A percentile compares a stretch with the other conserved stretches of the same genome.
Conservation (phyloP, 2,888 invertebrate species). For the Odontocerum albicorne region DNA sequence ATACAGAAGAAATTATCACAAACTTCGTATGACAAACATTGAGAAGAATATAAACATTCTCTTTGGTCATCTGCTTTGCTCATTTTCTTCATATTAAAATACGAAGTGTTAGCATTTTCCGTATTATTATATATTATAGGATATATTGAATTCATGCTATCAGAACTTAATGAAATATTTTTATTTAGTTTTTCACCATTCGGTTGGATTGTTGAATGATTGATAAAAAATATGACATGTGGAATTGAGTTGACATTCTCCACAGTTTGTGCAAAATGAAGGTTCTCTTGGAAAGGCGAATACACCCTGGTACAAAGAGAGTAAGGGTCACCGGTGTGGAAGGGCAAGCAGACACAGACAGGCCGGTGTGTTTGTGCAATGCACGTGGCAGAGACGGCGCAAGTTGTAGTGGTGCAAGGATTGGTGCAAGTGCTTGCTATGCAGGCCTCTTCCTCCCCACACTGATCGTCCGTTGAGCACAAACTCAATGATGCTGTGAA, state of each 20-base stretch:
- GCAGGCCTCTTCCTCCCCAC: conserved; percentile 83
- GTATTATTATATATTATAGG: too few species aligned
- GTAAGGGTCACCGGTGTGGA: conserved; percentile 9
- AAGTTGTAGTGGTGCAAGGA: conserved; percentile 69
- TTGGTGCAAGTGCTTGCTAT: conserved; percentile 82
- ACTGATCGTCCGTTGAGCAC: conserved; percentile 68
- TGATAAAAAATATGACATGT: not conserved
- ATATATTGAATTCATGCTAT: too few species aligned
- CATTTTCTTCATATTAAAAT: conserved; percentile 31
- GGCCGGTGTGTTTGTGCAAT: conserved; percentile 43
- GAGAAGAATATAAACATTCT: conserved; percentile 34
- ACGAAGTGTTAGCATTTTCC: conserved; percentile 18
- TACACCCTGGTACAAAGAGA: conserved; percentile 6
- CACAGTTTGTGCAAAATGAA: conserved; percentile 5
- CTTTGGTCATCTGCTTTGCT: conserved; percentile 30
- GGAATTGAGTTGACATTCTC: conserved; percentile 10
- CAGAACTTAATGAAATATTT: too few species aligned
- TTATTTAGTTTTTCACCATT: too few species aligned
- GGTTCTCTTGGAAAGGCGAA: conserved; percentile 5
- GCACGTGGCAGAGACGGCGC: conserved; percentile 46
- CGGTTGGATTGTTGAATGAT: too few species aligned
- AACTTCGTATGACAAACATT: conserved; percentile 49
- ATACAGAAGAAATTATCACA: conserved; percentile 55
- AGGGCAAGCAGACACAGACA: conserved; percentile 15
- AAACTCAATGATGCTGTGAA: conserved; percentile 31